Evolutionary conservation across 2,888 invertebrate genomes (phyloP).

Genomic region (Clanis bilineata): DNA sequence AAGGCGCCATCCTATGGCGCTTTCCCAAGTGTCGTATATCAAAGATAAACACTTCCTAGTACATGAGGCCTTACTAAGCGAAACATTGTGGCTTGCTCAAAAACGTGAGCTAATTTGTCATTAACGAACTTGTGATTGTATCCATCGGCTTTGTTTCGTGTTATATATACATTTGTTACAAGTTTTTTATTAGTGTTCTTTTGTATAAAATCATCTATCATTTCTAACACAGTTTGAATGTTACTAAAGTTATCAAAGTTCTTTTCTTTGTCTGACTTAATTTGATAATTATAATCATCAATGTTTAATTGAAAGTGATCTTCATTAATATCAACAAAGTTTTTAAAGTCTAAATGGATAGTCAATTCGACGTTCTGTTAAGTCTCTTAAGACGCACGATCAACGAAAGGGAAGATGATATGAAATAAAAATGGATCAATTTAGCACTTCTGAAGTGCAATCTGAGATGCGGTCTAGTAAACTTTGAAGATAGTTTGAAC

Average conservation of each 20-base stretch:
- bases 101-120: neutral
- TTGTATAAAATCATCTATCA: too few relatives aligned
- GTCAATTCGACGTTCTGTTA: conserved; percentile 36
- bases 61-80: conserved; percentile 51
- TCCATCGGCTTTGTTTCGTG: neutral
- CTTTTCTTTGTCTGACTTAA: too few relatives aligned
- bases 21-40: conserved; percentile 58
- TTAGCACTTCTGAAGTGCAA: conserved; percentile 55
- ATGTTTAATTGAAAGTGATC: too few relatives aligned
- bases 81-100: conserved; percentile 26
- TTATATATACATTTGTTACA: neutral
- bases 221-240: neutral
- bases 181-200: neutral
- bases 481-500: conserved; percentile 49
- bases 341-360: neutral
- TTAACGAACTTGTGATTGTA: neutral
- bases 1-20: conserved; percentile 23
- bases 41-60: conserved; percentile 61
- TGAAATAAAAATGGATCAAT: conserved; percentile 61
- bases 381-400: conserved; percentile 42
- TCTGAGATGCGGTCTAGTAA: conserved; percentile 46
- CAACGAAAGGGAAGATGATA: conserved; percentile 35
- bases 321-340: neutral
- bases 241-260: neutral
- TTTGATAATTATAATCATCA: too few relatives aligned